A percentile compares a stretch with the other conserved stretches of the same genome.
These are phyloP conservation scores for Hippocampus zosterae DNA, from an alignment of 2,113 vertebrate genomes.

Conservation along the genomic window DNA sequence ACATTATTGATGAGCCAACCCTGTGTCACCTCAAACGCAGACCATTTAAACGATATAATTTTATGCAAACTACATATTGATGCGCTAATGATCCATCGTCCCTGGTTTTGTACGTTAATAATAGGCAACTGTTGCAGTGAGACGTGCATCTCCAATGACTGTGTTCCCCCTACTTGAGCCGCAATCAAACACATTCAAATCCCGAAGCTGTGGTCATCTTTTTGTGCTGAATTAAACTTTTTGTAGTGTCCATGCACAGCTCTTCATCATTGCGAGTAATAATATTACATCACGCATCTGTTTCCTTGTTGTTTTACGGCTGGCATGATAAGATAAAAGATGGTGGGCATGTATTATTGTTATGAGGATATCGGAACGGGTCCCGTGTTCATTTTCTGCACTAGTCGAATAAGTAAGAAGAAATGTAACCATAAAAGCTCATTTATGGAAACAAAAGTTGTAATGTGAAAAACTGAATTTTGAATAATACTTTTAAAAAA, in stretches of 20 bases:
- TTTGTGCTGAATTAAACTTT: neutral
- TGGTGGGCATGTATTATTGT: neutral
- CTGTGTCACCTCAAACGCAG: constrained; percentile 90
- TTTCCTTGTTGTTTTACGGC: constrained; percentile 20
- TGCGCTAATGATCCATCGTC: constrained; percentile 94
- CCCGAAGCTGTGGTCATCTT: neutral
- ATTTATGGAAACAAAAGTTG: too few species aligned
- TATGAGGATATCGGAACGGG: neutral
- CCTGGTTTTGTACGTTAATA: constrained; percentile 87
- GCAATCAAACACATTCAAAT: constrained; percentile 61
- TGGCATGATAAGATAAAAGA: constrained; percentile 27
- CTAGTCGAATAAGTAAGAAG: too few species aligned
- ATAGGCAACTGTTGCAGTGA: constrained; percentile 89
- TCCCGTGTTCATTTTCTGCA: neutral
- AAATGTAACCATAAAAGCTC: too few species aligned
- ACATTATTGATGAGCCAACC: constrained; percentile 96
- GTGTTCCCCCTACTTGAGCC: constrained; percentile 61
- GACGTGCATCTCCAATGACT: constrained; percentile 89
- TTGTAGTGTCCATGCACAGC: neutral
- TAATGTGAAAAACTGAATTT: too few species aligned
- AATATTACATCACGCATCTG: constrained; percentile 11
- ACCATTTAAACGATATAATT: constrained; percentile 93
- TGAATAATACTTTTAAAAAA: too few species aligned
- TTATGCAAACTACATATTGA: constrained; percentile 99
- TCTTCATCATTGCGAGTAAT: neutral